Percentiles rank a stretch among this genome's conserved stretches.
Conservation (phyloP, 2,797 vertebrate genomes). For the Danio choprae region DNA sequence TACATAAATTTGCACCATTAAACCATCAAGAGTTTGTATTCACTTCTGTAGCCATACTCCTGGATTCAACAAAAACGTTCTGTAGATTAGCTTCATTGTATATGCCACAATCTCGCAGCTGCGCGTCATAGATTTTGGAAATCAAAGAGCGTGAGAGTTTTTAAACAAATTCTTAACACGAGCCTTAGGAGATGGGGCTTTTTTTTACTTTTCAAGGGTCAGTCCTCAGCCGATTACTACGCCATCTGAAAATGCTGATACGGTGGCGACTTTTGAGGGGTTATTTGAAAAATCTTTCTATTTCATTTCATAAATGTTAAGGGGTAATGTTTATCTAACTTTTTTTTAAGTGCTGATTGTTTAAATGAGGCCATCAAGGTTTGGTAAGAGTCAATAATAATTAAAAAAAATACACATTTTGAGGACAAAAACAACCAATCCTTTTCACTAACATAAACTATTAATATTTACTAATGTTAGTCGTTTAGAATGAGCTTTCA, state of each 20-base stretch:
- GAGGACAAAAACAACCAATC: conserved; percentile 65
- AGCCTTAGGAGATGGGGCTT: conserved; percentile 55
- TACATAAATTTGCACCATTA: conserved; percentile 81
- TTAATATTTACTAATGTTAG: conserved; percentile 87
- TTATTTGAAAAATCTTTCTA: conserved; percentile 72
- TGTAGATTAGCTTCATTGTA: conserved; percentile 62
- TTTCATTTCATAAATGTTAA: conserved; percentile 80
- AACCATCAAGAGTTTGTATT: conserved; percentile 79
- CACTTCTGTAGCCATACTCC: conserved; percentile 68
- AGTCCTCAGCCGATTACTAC: conserved; percentile 43
- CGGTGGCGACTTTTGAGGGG: conserved; percentile 68
- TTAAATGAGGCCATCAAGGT: conserved; percentile 76
- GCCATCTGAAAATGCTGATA: conserved; percentile 52
- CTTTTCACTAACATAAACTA: conserved; percentile 83
- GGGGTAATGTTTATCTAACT: conserved; percentile 80
- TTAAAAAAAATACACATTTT: conserved; percentile 69
- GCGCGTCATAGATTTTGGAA: conserved; percentile 54
- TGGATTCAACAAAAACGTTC: conserved; percentile 59
- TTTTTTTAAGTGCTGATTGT: conserved; percentile 82
- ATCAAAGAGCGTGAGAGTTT: conserved; percentile 40
- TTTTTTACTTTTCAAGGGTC: conserved; percentile 50
- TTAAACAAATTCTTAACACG: conserved; percentile 49
- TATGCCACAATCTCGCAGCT: conserved; percentile 57
- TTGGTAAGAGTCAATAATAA: conserved; percentile 54
- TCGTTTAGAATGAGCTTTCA: conserved; percentile 89